Evolutionary conservation across 2,888 invertebrate species (phyloP).

Genomic region (Chalcosyrphus nemorum): DNA sequence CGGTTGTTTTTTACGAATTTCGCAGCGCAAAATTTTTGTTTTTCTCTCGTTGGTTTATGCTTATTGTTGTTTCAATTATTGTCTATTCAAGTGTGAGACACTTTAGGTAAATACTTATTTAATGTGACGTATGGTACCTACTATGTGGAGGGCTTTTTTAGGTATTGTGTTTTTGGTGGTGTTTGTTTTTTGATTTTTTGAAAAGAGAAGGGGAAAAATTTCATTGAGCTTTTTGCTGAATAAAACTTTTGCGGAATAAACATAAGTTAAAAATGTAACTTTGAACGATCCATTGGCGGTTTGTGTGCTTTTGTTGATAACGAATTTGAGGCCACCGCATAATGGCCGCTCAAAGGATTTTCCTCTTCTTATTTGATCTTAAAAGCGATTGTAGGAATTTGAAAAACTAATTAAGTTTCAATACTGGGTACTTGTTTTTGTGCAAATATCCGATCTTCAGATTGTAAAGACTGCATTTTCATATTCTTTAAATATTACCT

Average conservation of each 20-base stretch:
- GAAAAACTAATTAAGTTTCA: too few relatives aligned
- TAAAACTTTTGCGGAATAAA: slow-evolving; percentile 39
- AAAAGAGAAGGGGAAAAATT: background rate
- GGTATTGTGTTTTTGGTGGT: background rate
- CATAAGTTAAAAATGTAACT: background rate
- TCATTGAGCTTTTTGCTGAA: slow-evolving; percentile 37
- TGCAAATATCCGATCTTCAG: too few relatives aligned
- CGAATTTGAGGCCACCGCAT: background rate
- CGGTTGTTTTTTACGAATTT: slow-evolving; percentile 9
- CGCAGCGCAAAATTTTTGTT: slow-evolving; percentile 30
- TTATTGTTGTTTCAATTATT: background rate
- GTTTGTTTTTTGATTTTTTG: slow-evolving; percentile 7
- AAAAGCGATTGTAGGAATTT: too few relatives aligned
- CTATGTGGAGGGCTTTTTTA: background rate
- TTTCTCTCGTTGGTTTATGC: background rate
- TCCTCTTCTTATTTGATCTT: too few relatives aligned
- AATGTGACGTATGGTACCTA: background rate
- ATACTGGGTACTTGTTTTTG: too few relatives aligned
- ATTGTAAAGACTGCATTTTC: too few relatives aligned
- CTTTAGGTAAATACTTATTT: slow-evolving; percentile 4
- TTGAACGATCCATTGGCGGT: background rate
- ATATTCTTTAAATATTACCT: too few relatives aligned
- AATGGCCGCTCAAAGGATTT: too few relatives aligned
- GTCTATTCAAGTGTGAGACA: slow-evolving; percentile 8
- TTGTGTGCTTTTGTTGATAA: background rate